Percentiles rank a stretch among this genome's conserved stretches.
Evolutionary conservation across 2,797 vertebrate genomes (phyloP).

Genomic region (Clarias pachynema): DNA sequence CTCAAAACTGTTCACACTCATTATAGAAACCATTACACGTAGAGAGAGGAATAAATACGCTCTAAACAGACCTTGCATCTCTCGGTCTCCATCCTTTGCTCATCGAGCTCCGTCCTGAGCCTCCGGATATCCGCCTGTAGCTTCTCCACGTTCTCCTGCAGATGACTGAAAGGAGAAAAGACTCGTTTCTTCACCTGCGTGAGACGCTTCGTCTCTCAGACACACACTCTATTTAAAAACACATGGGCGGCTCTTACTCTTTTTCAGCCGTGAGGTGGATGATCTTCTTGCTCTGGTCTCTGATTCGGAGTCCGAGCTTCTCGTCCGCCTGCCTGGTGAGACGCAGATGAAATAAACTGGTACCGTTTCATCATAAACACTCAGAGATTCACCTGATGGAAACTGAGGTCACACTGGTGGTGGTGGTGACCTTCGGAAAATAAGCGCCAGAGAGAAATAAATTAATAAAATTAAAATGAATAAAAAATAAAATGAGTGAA

Average conservation of each 20-base stretch:
- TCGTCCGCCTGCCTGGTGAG: slow-evolving; percentile 74
- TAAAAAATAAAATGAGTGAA: not conserved
- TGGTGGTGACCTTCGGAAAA: too few species aligned
- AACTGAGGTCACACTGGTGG: not conserved
- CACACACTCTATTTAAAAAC: not conserved
- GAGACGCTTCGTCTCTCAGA: slow-evolving; percentile 12
- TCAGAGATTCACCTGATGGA: not conserved
- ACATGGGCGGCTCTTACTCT: slow-evolving; percentile 68
- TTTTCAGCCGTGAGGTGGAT: slow-evolving; percentile 74
- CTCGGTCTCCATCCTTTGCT: slow-evolving; percentile 65
- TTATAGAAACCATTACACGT: not conserved
- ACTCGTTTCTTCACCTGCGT: not conserved
- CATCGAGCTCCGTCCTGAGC: slow-evolving; percentile 65
- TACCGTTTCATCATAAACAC: not conserved
- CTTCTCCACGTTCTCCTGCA: slow-evolving; percentile 68
- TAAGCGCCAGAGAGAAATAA: too few species aligned
- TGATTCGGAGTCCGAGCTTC: slow-evolving; percentile 73
- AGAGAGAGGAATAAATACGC: not conserved
- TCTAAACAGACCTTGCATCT: slow-evolving; percentile 57
- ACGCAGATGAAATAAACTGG: not conserved
- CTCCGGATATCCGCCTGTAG: slow-evolving; percentile 72
- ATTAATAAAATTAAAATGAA: too few species aligned
- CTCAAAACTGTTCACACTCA: not conserved
- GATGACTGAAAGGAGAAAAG: slow-evolving; percentile 64
- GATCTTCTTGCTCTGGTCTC: slow-evolving; percentile 75